Evolutionary conservation across 1,140 invertebrate genomes (phyloP).

Genomic region (Pachypsylla venusta): DNA sequence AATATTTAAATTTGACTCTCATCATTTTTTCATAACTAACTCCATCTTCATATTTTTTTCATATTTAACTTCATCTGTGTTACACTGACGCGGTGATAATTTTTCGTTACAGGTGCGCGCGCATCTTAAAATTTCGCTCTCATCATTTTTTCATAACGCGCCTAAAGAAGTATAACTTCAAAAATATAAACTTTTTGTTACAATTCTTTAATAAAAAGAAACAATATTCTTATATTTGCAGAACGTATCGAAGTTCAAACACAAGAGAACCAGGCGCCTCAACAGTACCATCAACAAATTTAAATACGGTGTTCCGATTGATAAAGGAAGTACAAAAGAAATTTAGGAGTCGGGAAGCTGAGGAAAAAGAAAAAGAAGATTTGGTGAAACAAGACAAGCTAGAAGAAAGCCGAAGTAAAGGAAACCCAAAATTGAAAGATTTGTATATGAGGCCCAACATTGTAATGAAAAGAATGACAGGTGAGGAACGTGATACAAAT

Average conservation of each 20-base stretch:
- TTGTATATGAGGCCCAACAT: constrained; percentile 97
- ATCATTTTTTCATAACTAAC: no score
- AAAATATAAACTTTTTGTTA: no score
- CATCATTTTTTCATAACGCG: no score
- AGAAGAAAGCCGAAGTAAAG: constrained; percentile 88
- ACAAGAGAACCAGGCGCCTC: constrained; percentile 95
- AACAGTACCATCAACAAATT: constrained; percentile 83
- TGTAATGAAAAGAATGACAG: constrained; percentile 93
- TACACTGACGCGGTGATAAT: no score
- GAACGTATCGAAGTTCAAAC: constrained; percentile 96
- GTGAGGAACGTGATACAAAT: constrained; percentile 24
- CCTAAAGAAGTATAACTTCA: no score
- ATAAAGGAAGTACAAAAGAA: constrained; percentile 99
- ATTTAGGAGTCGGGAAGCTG: constrained; percentile 94
- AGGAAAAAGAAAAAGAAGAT: constrained; percentile 96
- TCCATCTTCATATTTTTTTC: no score
- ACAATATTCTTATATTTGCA: constrained; percentile 32
- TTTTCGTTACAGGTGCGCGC: no score
- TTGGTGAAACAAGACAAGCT: constrained; percentile 97
- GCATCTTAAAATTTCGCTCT: no score
- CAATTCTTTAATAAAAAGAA: no score
- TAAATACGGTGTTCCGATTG: constrained; percentile 89
- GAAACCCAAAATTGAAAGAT: constrained; percentile 97
- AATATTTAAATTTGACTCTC: no score
- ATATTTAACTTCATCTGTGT: no score